A percentile compares a stretch with the other conserved stretches of the same genome.
These are phyloP conservation scores for Bruchidius siliquastri DNA, from an alignment of 2,888 invertebrate species.

Conservation along the genomic window DNA sequence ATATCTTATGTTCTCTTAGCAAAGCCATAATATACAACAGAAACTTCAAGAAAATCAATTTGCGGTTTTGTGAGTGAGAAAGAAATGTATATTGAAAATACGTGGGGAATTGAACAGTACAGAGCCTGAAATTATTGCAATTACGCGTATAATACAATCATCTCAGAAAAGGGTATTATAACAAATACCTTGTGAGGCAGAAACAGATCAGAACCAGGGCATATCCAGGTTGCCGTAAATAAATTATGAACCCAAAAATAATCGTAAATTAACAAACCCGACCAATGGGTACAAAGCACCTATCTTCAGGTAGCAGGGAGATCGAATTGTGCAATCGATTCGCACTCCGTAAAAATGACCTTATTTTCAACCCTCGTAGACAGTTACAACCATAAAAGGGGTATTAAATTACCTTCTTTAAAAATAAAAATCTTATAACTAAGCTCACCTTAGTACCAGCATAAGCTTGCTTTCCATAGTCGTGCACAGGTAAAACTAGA, in stretches of 20 bases:
- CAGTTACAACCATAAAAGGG: conserved; percentile 46
- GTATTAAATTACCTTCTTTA: conserved; percentile 48
- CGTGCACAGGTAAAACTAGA: background rate
- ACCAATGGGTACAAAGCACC: background rate
- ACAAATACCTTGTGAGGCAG: background rate
- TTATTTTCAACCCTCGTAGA: conserved; percentile 43
- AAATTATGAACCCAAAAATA: conserved; percentile 3
- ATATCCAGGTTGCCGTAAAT: conserved; percentile 1
- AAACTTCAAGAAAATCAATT: too few species aligned
- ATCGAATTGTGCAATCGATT: conserved; percentile 18
- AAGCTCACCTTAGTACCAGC: conserved; percentile 18
- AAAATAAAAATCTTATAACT: conserved; percentile 42
- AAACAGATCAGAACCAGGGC: background rate
- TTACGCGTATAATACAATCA: too few species aligned
- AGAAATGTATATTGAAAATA: too few species aligned
- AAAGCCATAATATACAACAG: too few species aligned
- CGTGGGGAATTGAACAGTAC: too few species aligned
- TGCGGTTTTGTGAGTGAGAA: too few species aligned
- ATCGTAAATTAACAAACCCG: background rate
- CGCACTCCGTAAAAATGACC: conserved; percentile 40
- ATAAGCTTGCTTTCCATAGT: background rate
- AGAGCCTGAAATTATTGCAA: too few species aligned
- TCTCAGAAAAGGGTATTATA: background rate
- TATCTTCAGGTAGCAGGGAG: background rate
- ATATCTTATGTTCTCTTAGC: too few species aligned